Evolutionary conservation across 2,888 invertebrate species (phyloP).

Genomic region (Strigamia transsilvanica): DNA sequence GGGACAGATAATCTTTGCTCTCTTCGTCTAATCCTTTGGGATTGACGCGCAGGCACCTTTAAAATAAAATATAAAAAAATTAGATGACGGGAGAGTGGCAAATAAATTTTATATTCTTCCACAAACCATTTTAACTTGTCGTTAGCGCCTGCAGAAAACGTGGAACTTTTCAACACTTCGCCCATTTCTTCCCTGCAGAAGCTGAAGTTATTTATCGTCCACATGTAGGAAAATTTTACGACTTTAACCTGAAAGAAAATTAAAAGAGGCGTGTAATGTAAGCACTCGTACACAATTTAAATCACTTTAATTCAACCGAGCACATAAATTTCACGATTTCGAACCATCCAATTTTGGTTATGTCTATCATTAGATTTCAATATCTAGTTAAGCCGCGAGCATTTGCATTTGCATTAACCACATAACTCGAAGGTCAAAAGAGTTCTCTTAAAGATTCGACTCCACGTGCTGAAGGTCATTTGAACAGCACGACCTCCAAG

Average conservation of each 20-base stretch:
- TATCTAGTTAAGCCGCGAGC: constrained; percentile 37
- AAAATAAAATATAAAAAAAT: constrained; percentile 59
- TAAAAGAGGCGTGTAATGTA: constrained; percentile 41
- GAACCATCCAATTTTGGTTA: background rate
- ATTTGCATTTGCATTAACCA: constrained; percentile 16
- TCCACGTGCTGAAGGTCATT: constrained; percentile 52
- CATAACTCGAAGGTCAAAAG: constrained; percentile 46
- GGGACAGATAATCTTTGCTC: constrained; percentile 99
- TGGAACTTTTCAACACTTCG: constrained; percentile 99
- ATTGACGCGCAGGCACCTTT: constrained; percentile 96
- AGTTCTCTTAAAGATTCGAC: constrained; percentile 36
- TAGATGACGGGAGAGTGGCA: background rate
- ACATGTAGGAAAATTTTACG: constrained; percentile 99
- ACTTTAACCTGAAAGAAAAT: constrained; percentile 87
- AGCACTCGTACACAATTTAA: background rate
- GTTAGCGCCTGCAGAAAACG: constrained; percentile 99
- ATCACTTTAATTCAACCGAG: constrained; percentile 24
- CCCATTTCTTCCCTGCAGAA: constrained; percentile 99
- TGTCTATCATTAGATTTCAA: constrained; percentile 36
- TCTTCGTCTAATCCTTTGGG: constrained; percentile 99
- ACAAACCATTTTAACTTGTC: constrained; percentile 98
- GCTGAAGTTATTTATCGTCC: constrained; percentile 99
- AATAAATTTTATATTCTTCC: background rate
- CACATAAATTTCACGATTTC: background rate
- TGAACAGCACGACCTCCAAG: constrained; percentile 51